Evolutionary conservation across 2,797 vertebrate genomes (phyloP).

Genomic region (Cyclopterus lumpus): DNA sequence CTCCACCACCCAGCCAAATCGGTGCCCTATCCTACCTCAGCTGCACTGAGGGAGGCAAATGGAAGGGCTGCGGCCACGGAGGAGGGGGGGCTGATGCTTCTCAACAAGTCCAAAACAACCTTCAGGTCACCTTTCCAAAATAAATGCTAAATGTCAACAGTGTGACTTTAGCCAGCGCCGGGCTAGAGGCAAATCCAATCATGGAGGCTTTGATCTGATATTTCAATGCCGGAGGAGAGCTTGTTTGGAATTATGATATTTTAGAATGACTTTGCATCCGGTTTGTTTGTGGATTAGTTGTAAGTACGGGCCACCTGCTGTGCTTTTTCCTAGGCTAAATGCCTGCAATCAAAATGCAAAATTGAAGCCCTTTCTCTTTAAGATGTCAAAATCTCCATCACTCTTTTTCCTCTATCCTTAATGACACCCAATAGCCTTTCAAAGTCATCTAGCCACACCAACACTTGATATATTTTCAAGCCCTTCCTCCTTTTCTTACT

Average conservation of each 20-base stretch:
- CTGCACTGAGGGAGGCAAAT: slow-evolving; percentile 35
- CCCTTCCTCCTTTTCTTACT: slow-evolving; percentile 14
- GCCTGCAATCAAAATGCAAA: slow-evolving; percentile 40
- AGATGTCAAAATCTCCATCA: slow-evolving; percentile 47
- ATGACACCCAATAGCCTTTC: slow-evolving; percentile 51
- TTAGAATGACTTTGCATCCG: slow-evolving; percentile 64
- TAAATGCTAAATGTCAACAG: slow-evolving; percentile 80
- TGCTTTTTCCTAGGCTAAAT: slow-evolving; percentile 29
- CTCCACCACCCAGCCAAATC: slow-evolving; percentile 64
- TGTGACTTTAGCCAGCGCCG: slow-evolving; percentile 51
- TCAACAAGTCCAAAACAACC: slow-evolving; percentile 80
- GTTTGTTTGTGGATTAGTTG: slow-evolving; percentile 70
- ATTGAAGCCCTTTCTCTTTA: slow-evolving; percentile 46
- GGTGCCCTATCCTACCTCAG: slow-evolving; percentile 73
- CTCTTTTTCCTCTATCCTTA: slow-evolving; percentile 31
- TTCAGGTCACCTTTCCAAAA: slow-evolving; percentile 80
- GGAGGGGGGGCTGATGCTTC: slow-evolving; percentile 34
- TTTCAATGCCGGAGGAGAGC: slow-evolving; percentile 53
- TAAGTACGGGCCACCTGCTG: slow-evolving; percentile 73
- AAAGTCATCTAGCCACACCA: slow-evolving; percentile 73
- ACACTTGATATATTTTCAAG: slow-evolving; percentile 21
- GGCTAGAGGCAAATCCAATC: slow-evolving; percentile 62
- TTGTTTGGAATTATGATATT: slow-evolving; percentile 69
- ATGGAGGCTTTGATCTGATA: slow-evolving; percentile 63
- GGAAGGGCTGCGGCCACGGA: slow-evolving; percentile 23